Conservation (phyloP, 2,113 vertebrate genomes). For the Heliornis fulica region DNA sequence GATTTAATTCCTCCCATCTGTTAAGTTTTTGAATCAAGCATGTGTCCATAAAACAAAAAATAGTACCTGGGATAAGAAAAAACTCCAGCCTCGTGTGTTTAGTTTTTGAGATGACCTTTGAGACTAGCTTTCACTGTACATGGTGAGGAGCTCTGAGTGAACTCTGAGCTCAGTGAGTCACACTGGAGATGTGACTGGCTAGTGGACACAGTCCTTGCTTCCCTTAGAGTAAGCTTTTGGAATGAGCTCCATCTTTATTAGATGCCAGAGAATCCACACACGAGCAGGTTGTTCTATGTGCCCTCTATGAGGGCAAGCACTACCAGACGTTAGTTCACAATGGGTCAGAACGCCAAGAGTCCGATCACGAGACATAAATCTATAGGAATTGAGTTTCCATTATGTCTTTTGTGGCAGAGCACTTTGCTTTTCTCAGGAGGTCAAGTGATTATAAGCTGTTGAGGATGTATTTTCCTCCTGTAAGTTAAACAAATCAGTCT, state of each 20-base stretch:
- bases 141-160: neutral
- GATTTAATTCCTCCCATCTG: neutral
- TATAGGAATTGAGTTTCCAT: neutral
- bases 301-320: neutral
- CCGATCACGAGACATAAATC: neutral
- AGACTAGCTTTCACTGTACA: neutral
- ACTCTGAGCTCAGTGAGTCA: no score
- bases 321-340: neutral
- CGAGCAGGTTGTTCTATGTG: neutral
- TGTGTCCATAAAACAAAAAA: neutral
- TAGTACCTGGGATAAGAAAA: neutral
- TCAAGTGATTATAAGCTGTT: neutral
- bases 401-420: neutral
- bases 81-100: neutral
- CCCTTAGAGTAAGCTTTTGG: neutral
- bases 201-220: neutral
- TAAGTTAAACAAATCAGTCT: neutral
- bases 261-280: neutral
- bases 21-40: neutral
- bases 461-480: neutral
- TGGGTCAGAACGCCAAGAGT: neutral
- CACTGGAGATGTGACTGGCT: neutral
- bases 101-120: neutral
- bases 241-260: neutral
- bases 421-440: neutral